phyloP scores from a whole-genome alignment of 35 echinoderm and acorn worm species.

The Acanthaster planci region DNA sequence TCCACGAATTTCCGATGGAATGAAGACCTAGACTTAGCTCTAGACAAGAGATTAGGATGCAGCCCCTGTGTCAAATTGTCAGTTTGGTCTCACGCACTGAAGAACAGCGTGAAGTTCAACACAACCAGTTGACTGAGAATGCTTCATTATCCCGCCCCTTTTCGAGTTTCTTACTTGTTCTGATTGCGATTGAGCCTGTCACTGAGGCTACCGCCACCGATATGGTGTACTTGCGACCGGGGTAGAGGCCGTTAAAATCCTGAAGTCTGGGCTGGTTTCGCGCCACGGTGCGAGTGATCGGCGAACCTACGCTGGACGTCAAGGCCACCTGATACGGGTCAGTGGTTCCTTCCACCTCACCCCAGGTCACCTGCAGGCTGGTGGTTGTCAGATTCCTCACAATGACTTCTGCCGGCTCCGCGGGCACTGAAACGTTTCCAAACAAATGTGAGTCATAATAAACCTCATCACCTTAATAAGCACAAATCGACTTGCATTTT shows the following conservation, averaged over 20 bases:
- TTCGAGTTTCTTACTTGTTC: constrained; percentile 1
- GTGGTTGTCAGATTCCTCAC: neutral
- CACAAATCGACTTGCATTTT: too few relatives aligned
- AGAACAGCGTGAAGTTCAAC: too few relatives aligned
- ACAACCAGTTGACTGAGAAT: too few relatives aligned
- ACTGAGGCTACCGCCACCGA: neutral
- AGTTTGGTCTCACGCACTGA: too few relatives aligned
- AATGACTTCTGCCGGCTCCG: neutral
- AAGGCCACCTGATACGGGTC: neutral
- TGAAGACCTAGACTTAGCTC: too few relatives aligned
- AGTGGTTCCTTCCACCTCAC: neutral
- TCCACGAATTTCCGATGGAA: too few relatives aligned
- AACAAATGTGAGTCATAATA: neutral
- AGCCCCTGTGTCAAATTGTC: too few relatives aligned
- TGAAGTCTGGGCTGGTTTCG: neutral
- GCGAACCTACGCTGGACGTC: neutral
- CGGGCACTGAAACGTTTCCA: neutral
- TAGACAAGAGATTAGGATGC: too few relatives aligned
- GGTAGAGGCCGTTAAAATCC: neutral
- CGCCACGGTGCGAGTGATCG: neutral
- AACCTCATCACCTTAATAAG: too few relatives aligned
- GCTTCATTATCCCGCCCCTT: too few relatives aligned
- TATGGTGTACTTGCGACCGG: neutral
- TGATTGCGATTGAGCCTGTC: neutral
- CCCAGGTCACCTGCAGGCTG: neutral